Evolutionary conservation across 1,140 invertebrate genomes (phyloP).

Genomic region (Drosophila ananassae): DNA sequence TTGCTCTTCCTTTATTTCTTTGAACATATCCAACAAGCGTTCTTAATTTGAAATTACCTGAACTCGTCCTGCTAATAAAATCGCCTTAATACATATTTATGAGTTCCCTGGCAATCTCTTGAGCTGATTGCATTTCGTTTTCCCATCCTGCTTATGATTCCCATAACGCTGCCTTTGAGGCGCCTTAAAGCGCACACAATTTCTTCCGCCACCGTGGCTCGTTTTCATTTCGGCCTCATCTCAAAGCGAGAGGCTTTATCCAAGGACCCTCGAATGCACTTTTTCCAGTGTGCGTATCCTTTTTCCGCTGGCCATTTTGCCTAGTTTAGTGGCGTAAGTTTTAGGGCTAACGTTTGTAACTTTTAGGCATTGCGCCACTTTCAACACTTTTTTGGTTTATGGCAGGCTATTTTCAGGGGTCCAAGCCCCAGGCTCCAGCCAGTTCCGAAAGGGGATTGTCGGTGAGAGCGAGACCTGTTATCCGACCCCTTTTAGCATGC

Average conservation of each 20-base stretch:
- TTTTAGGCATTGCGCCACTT: slow-evolving; percentile 72
- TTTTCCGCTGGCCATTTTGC: slow-evolving; percentile 50
- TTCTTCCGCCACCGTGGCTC: slow-evolving; percentile 34
- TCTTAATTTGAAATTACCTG: slow-evolving; percentile 11
- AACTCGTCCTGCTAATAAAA: slow-evolving; percentile 20
- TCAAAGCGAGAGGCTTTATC: slow-evolving; percentile 26
- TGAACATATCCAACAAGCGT: not conserved
- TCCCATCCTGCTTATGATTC: slow-evolving; percentile 15
- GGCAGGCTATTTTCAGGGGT: slow-evolving; percentile 16
- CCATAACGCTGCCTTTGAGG: slow-evolving; percentile 35
- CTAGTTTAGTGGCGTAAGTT: slow-evolving; percentile 59
- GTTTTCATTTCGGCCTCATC: slow-evolving; percentile 34
- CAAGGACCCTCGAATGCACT: slow-evolving; percentile 40
- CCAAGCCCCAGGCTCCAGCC: not conserved
- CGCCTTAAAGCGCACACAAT: slow-evolving; percentile 46
- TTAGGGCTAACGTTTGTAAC: slow-evolving; percentile 40
- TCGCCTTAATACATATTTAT: slow-evolving; percentile 33
- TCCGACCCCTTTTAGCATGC: slow-evolving; percentile 67
- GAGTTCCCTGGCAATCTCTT: slow-evolving; percentile 16
- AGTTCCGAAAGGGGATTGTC: not conserved
- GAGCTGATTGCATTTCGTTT: slow-evolving; percentile 45
- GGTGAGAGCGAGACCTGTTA: slow-evolving; percentile 30
- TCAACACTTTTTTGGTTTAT: slow-evolving; percentile 68
- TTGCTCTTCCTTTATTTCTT: slow-evolving; percentile 15
- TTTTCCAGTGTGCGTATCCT: slow-evolving; percentile 27